phyloP scores from a whole-genome alignment of 2,888 invertebrate species.

The Pycnomerus fuliginosus region DNA sequence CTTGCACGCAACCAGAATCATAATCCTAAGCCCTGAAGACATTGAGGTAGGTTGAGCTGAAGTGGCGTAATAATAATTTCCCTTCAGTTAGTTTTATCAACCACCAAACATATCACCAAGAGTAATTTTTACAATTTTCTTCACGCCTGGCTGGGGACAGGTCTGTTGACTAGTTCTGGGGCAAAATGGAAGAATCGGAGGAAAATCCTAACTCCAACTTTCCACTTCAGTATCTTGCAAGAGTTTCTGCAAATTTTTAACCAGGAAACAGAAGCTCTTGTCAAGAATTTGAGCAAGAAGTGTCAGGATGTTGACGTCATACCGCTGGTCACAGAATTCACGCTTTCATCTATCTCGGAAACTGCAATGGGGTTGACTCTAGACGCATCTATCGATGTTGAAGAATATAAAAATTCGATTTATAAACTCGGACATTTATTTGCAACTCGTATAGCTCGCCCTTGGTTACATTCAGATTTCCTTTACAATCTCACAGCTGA shows the following conservation, averaged over 20 bases:
- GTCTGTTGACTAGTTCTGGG: constrained; percentile 30
- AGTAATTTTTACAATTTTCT: constrained; percentile 10
- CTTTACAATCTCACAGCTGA: constrained; percentile 5
- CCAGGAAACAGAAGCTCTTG: constrained; percentile 42
- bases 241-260: constrained; percentile 45
- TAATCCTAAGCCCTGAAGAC: constrained; percentile 19
- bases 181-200: constrained; percentile 50
- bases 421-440: constrained; percentile 4
- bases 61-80: not conserved
- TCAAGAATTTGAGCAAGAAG: constrained; percentile 34
- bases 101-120: constrained; percentile 9
- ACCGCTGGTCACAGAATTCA: constrained; percentile 54
- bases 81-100: constrained; percentile 2
- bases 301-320: constrained; percentile 49
- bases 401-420: constrained; percentile 9
- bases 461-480: constrained; percentile 5
- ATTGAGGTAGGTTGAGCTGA: constrained; percentile 4
- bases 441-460: not conserved
- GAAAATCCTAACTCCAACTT: constrained; percentile 51
- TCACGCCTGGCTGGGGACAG: constrained; percentile 15
- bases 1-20: constrained; percentile 18
- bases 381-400: not conserved
- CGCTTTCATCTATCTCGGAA: constrained; percentile 41
- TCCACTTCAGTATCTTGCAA: constrained; percentile 50
- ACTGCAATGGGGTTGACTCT: constrained; percentile 14